Evolutionary conservation across 2,888 invertebrate species (phyloP).

Genomic region (Noctua comes): DNA sequence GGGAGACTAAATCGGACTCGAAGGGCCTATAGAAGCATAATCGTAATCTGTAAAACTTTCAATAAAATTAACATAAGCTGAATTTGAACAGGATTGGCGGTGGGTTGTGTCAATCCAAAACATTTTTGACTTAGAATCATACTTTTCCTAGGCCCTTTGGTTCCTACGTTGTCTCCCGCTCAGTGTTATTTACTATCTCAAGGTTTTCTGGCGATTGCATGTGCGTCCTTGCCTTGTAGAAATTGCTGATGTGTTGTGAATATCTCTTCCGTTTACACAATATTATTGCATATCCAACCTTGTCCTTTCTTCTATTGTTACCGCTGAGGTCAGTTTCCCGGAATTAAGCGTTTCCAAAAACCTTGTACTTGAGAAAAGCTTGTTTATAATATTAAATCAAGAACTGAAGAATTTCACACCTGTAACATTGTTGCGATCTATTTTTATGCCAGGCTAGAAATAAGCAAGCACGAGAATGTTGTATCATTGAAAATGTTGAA

Average conservation of each 20-base stretch:
- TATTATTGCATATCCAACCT: neutral
- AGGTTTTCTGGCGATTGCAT: neutral
- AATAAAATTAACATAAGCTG: neutral
- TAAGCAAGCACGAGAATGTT: slow-evolving; percentile 10
- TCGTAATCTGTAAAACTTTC: neutral
- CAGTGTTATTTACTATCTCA: neutral
- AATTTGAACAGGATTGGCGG: neutral
- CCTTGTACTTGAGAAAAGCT: slow-evolving; percentile 55
- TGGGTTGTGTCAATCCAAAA: neutral
- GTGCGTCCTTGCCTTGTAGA: neutral
- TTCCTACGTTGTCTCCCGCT: neutral
- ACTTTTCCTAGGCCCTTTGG: neutral
- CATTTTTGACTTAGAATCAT: neutral
- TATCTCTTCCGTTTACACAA: neutral
- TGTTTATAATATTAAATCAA: slow-evolving; percentile 4
- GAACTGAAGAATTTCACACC: slow-evolving; percentile 42
- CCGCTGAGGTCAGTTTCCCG: slow-evolving; percentile 31
- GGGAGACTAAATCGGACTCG: neutral
- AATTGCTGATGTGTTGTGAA: neutral
- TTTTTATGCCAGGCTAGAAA: slow-evolving; percentile 9
- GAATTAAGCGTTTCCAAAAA: slow-evolving; percentile 9
- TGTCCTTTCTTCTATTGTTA: slow-evolving; percentile 44
- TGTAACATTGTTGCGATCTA: slow-evolving; percentile 34
- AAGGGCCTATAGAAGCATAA: neutral
- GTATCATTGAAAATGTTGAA: slow-evolving; percentile 38